phyloP scores from a whole-genome alignment of 1,140 invertebrate genomes.

The Nomia melanderi region DNA sequence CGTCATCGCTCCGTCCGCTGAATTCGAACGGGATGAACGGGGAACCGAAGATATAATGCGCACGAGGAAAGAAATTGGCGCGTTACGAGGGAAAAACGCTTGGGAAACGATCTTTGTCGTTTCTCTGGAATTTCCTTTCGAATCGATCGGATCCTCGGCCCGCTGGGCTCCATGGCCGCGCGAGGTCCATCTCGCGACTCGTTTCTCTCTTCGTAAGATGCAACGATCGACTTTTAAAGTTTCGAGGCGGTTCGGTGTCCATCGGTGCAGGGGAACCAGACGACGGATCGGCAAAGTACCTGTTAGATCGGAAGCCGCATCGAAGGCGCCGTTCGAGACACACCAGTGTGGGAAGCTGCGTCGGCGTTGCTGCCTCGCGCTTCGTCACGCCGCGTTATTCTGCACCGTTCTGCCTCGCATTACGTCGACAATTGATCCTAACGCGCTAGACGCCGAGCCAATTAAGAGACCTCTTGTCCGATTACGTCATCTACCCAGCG shows the following conservation, averaged over 20 bases:
- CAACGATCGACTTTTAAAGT: too few relatives aligned
- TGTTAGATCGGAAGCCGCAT: slow-evolving; percentile 45
- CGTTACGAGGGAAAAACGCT: too few relatives aligned
- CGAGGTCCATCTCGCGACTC: too few relatives aligned
- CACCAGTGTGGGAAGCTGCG: slow-evolving; percentile 66
- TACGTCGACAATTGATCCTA: slow-evolving; percentile 69
- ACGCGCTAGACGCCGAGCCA: slow-evolving; percentile 71
- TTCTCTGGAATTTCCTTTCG: too few relatives aligned
- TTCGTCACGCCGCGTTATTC: slow-evolving; percentile 45
- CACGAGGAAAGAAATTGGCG: background rate
- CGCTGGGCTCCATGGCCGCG: too few relatives aligned
- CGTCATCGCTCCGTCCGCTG: background rate
- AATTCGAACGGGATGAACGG: background rate
- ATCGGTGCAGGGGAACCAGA: background rate
- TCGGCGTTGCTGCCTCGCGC: slow-evolving; percentile 54
- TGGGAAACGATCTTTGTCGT: too few relatives aligned
- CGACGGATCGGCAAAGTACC: slow-evolving; percentile 38
- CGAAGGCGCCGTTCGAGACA: slow-evolving; percentile 44
- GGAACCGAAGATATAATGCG: background rate
- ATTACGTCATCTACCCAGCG: slow-evolving; percentile 52
- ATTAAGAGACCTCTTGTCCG: slow-evolving; percentile 64
- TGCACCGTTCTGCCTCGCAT: slow-evolving; percentile 43
- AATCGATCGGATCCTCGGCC: too few relatives aligned
- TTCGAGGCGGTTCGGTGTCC: too few relatives aligned
- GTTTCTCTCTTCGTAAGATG: too few relatives aligned